These are phyloP conservation scores for Zeugodacus cucurbitae DNA, from an alignment of 1,140 invertebrate genomes.

Conservation along the genomic window DNA sequence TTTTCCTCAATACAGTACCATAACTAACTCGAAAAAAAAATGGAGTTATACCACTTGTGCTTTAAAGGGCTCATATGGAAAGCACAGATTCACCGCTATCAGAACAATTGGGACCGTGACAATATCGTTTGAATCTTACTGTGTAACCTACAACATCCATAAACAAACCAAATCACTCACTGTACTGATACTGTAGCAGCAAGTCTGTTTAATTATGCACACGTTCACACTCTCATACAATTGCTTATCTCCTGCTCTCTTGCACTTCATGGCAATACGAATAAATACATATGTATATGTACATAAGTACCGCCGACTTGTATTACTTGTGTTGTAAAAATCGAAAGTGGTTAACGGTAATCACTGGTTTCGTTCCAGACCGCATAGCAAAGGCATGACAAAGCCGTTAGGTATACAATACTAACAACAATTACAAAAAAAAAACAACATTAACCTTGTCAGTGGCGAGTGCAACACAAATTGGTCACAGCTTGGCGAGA, in stretches of 20 bases:
- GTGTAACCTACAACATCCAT: too few relatives aligned
- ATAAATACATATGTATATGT: neutral
- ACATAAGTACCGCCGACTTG: neutral
- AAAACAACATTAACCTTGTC: constrained; percentile 23
- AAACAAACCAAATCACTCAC: neutral
- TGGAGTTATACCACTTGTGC: too few relatives aligned
- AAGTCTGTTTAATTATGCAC: neutral
- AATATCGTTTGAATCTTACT: too few relatives aligned
- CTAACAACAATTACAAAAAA: neutral
- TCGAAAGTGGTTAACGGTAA: constrained; percentile 14
- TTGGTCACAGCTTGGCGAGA: neutral
- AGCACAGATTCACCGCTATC: too few relatives aligned
- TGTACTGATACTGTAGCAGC: neutral
- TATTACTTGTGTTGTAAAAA: neutral
- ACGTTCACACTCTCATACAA: neutral
- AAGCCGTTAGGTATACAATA: neutral
- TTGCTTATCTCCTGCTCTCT: too few relatives aligned
- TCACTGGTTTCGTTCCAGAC: neutral
- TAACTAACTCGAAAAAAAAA: too few relatives aligned
- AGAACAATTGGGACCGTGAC: too few relatives aligned
- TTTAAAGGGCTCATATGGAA: too few relatives aligned
- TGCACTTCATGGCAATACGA: neutral
- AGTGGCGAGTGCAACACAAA: neutral
- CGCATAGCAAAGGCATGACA: neutral
- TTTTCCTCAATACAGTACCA: too few relatives aligned